phyloP scores from a whole-genome alignment of 2,888 invertebrate species.

The Apamea monoglypha region DNA sequence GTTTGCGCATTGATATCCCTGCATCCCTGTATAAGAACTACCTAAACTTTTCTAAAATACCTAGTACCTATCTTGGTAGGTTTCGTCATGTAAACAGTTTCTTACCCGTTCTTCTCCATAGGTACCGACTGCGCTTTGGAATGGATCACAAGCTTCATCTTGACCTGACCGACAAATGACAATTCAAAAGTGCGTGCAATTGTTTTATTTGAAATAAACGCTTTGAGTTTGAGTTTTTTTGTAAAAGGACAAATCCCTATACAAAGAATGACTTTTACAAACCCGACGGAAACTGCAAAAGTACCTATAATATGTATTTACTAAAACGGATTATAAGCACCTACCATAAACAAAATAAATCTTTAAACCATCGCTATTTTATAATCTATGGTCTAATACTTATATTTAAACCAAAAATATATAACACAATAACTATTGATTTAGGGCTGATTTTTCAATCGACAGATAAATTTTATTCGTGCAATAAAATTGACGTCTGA shows the following conservation, averaged over 20 bases:
- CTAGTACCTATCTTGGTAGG: not conserved
- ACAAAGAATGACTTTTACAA: not conserved
- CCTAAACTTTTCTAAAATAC: not conserved
- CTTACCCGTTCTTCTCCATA: not conserved
- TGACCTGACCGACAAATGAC: no score
- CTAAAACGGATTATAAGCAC: not conserved
- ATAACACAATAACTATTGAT: not conserved
- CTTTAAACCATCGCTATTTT: not conserved
- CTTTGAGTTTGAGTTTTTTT: not conserved
- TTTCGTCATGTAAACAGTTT: not conserved
- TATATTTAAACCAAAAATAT: not conserved
- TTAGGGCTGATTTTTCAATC: no score
- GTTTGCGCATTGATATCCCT: not conserved
- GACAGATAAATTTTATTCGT: no score
- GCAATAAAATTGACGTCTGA: no score
- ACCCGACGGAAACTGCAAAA: constrained; percentile 3
- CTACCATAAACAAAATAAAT: no score
- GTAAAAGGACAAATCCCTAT: not conserved
- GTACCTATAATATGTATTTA: not conserved
- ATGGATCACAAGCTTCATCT: not conserved
- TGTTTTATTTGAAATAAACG: not conserved
- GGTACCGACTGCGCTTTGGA: not conserved
- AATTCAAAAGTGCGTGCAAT: not conserved
- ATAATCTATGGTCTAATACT: not conserved
- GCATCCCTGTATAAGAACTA: not conserved